phyloP scores from a whole-genome alignment of 2,888 invertebrate genomes.

The Mechanitis mazaeus region DNA sequence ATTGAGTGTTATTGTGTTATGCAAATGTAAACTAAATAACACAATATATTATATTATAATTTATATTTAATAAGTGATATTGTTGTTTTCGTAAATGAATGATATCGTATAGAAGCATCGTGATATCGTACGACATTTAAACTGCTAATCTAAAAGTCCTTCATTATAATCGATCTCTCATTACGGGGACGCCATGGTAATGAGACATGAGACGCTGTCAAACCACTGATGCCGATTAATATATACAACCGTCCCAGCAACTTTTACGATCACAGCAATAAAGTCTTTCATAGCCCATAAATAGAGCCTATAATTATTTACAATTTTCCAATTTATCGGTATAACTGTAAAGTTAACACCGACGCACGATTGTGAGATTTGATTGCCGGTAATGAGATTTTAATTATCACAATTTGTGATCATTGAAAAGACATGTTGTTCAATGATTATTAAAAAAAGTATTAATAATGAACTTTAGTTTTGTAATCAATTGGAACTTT shows the following conservation, averaged over 20 bases:
- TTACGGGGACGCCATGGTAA: slow-evolving; percentile 33
- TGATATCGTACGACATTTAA: slow-evolving; percentile 12
- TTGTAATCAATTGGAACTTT: neutral
- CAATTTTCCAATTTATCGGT: slow-evolving; percentile 5
- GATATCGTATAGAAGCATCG: no score
- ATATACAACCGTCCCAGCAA: slow-evolving; percentile 6
- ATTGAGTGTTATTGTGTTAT: no score
- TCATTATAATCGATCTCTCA: slow-evolving; percentile 36
- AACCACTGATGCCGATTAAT: slow-evolving; percentile 29
- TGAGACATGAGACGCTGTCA: slow-evolving; percentile 31
- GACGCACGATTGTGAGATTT: slow-evolving; percentile 13
- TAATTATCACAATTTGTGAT: slow-evolving; percentile 15
- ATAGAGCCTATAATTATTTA: slow-evolving; percentile 6
- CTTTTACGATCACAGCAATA: slow-evolving; percentile 3
- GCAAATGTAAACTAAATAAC: no score
- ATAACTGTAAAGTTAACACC: slow-evolving; percentile 13
- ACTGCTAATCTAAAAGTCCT: slow-evolving; percentile 22
- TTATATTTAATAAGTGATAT: no score
- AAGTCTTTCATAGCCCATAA: neutral
- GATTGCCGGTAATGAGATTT: slow-evolving; percentile 16
- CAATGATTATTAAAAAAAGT: neutral
- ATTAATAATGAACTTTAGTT: neutral
- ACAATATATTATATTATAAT: no score
- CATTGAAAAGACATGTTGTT: slow-evolving; percentile 14
- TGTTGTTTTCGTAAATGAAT: no score